Conservation (phyloP, 2,113 vertebrate species). For the Haemorhous mexicanus region DNA sequence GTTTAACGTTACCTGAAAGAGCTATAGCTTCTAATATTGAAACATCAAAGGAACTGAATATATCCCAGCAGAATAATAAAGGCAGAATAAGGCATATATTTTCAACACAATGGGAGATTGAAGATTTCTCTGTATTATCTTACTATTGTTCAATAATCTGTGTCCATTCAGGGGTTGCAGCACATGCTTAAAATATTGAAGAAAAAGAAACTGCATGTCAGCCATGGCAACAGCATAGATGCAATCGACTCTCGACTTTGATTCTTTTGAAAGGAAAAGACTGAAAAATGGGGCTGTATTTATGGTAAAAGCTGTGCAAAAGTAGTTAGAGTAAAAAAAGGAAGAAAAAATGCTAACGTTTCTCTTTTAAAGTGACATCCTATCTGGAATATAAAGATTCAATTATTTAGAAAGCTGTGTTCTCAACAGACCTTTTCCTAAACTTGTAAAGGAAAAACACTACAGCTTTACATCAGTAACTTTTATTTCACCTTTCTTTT, state of each 20-base stretch:
- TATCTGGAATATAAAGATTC: background rate
- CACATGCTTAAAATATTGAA: background rate
- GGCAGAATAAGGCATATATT: background rate
- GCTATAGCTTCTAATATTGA: background rate
- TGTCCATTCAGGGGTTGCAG: background rate
- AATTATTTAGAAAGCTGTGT: background rate
- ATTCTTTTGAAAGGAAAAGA: background rate
- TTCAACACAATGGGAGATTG: background rate
- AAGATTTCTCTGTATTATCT: constrained; percentile 1
- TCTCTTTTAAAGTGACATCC: background rate
- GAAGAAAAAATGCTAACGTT: background rate
- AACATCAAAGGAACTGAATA: constrained; percentile 23
- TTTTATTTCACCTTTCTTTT: background rate
- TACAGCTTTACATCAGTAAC: background rate
- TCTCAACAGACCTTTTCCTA: background rate
- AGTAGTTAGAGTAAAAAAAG: background rate
- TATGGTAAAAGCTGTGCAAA: background rate
- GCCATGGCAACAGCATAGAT: background rate
- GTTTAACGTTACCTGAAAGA: background rate
- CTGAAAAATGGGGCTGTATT: background rate
- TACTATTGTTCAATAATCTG: background rate
- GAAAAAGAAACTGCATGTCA: background rate
- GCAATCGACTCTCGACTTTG: background rate
- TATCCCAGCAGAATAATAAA: background rate
- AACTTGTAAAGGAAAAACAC: background rate